Evolutionary conservation across 2,797 vertebrate genomes (phyloP), one percentile per base, ranked within the genome.

Genomic region (Tragelaphus eurycerus): DNA sequence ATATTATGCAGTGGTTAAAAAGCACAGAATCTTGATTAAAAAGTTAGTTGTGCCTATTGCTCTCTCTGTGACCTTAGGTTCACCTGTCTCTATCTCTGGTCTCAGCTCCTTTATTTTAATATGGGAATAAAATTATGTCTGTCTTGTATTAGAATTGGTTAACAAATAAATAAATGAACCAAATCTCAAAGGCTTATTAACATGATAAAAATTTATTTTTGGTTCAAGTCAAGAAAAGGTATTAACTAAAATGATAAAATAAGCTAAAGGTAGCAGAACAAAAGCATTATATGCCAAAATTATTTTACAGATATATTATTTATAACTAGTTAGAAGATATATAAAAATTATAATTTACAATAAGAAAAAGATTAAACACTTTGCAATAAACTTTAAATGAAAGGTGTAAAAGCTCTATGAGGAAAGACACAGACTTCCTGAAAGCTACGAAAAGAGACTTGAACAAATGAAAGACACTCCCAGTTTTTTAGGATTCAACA

Each of bases 171-270:
- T 2, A 88, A 87, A 71, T 89, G 78, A 93, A 94, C 38, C 67
- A 95, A 71, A 95, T 50, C 57, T 71, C 74, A 91, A 92, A 94
- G 25, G 4, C 34, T 71, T 95, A 94, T 38, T 71, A 38, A 52
- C 31, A 29, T 8, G 88, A 79, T 90, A 95, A 86, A 93, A 89
- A 59, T 29, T 38, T 87, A 57, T 87, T 87, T 97, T 84, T 94
- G 57, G 29, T 34, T 78, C 29, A 59, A 59, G 21, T 93, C n/a
- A 96, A 83, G 79, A 95, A 97, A 96, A 46, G 31, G 4, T 25
- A 94, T 81, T 95, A 85, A 91, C 13, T 81, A n/a, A 92, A 90
- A 89, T 67, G 6, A 88, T 59, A 92, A 87, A 87, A 76, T 54
- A 89, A 74, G 43, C 64, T 92, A 85, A 81, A 85, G 27, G 48